phyloP scores from a whole-genome alignment of 2,113 vertebrate species.

The Spheniscus mendiculus region DNA sequence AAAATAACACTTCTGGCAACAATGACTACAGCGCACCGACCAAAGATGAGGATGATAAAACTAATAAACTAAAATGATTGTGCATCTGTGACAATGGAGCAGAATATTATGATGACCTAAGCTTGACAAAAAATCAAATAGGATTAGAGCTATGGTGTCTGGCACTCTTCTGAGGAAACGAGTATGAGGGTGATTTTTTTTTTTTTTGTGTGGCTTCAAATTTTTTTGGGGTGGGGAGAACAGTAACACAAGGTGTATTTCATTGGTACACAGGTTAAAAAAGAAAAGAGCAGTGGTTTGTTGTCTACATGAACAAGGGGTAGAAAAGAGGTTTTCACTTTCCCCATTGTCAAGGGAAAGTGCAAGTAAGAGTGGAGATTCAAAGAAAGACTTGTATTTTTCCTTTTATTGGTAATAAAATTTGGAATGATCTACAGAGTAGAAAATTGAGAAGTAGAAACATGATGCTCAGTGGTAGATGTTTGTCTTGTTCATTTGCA shows the following conservation, averaged over 20 bases:
- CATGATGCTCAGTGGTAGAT: not conserved
- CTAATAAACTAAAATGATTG: no score
- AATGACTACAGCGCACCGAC: not conserved
- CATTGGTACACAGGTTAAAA: not conserved
- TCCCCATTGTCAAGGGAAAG: not conserved
- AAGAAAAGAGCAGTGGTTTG: not conserved
- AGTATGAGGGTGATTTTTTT: no score
- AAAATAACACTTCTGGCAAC: not conserved
- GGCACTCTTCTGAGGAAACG: not conserved
- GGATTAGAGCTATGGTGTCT: not conserved
- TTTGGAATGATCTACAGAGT: not conserved
- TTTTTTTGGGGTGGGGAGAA: not conserved
- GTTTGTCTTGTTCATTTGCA: not conserved
- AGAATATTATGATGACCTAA: not conserved
- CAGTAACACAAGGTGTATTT: not conserved
- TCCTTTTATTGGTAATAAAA: not conserved
- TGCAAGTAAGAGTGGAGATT: not conserved
- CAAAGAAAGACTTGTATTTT: not conserved
- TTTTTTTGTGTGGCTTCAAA: not conserved
- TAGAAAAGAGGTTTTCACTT: not conserved
- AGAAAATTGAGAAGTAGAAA: not conserved
- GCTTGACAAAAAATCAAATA: not conserved
- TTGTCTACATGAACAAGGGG: not conserved
- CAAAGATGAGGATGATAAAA: not conserved
- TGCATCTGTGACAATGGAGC: not conserved